Base-by-base conservation (phyloP, 1,140 invertebrate species). In the Triops longicaudatus region DNA sequence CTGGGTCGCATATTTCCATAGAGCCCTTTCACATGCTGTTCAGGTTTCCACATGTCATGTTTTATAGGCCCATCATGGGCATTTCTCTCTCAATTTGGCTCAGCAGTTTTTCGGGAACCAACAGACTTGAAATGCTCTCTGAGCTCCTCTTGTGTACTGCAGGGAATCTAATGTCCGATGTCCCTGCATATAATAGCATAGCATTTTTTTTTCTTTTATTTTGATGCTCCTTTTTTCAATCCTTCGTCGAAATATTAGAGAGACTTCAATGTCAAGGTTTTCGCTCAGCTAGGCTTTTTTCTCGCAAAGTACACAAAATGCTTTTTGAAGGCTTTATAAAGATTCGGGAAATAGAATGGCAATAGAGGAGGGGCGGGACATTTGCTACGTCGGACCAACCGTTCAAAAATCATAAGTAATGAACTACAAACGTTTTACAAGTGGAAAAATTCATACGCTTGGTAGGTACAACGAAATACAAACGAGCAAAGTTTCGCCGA, bases 11-110 rank as follows among this genome's bases (percentile, higher is more conserved):
- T 17, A 63, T 63, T 63, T 63, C 50, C 50, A 63, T 63, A 3
- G 50, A 37, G 31, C 31, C 31, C 31, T 37, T 22, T 63, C 50
- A 63, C 50, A 63, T 63, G 50, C 50, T 63, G 50, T 63, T 63
- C 50, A 63, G 50, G 50, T 63, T 63, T 63, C 50, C 50, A 63
- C 50, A 63, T 63, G 50, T 63, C n/a, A 63, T 63, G 50, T 63
- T 63, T 63, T 22, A 63, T 63, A 22, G 22, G 50, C 17, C 50
- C n/a, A 17, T 63, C 14, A 6, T 63, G n/a, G 14, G 17, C 50
- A 22, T 63, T 63, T 63, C n/a, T 63, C 50, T 63, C 50, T 63
- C 50, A 63, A 63, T 63, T 63, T 63, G 10, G 50, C 50, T 63
- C 50, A 12, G 50, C 50, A 63, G 50, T 14, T 63, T 63, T 63